These are phyloP conservation scores for Oreochromis niloticus DNA, from an alignment of 2,113 vertebrate genomes.

Conservation along the genomic window DNA sequence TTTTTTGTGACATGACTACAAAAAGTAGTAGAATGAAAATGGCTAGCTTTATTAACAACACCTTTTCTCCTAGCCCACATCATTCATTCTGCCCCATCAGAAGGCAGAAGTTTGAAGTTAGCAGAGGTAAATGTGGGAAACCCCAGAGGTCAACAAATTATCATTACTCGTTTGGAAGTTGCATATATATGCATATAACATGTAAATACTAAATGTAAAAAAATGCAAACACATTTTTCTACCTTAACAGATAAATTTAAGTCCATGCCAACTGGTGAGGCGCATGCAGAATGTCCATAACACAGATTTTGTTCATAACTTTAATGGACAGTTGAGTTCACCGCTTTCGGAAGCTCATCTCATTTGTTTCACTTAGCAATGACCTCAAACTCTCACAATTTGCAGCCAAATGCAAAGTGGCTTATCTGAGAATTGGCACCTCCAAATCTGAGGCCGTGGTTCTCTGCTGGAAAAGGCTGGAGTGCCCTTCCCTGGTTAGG, in stretches of 20 bases:
- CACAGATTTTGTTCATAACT: neutral
- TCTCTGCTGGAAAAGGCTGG: neutral
- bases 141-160: neutral
- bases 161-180: neutral
- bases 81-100: neutral
- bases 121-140: neutral
- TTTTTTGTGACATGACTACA: neutral
- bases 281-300: neutral
- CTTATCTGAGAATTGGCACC: neutral
- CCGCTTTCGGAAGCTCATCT: neutral
- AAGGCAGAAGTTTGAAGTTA: neutral
- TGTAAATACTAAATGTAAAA: neutral
- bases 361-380: accelerated
- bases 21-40: neutral
- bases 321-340: neutral
- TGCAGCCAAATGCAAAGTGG: neutral
- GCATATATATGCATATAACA: neutral
- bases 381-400: neutral
- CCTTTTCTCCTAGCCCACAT: neutral
- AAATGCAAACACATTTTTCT: neutral
- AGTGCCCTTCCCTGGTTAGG: neutral
- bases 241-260: neutral
- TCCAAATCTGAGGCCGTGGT: neutral
- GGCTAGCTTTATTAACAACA: neutral
- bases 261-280: neutral